phyloP scores from a whole-genome alignment of 2,888 invertebrate genomes.

The Macropis europaea region DNA sequence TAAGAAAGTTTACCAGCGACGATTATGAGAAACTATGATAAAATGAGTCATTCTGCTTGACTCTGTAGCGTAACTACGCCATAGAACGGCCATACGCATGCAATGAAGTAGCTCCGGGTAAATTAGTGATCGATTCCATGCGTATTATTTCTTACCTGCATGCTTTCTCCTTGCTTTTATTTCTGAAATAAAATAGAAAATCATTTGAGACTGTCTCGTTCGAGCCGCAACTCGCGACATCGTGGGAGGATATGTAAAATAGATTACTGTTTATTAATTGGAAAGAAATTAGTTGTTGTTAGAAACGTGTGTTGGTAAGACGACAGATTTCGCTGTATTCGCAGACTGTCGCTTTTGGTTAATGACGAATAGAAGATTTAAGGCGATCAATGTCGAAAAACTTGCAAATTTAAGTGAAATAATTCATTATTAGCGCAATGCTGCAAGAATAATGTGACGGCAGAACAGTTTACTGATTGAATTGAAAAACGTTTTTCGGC shows the following conservation, averaged over 20 bases:
- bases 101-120: constrained; percentile 40
- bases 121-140: constrained; percentile 45
- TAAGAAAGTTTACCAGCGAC: neutral
- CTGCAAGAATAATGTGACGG: too few species aligned
- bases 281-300: constrained; percentile 23
- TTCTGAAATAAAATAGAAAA: constrained; percentile 82
- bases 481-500: too few species aligned
- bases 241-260: neutral
- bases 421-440: neutral
- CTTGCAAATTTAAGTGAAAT: neutral
- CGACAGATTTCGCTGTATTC: constrained; percentile 1
- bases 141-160: constrained; percentile 82
- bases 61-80: constrained; percentile 1
- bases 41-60: constrained; percentile 22
- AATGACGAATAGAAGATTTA: neutral
- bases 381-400: neutral
- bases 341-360: constrained; percentile 8
- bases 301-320: neutral
- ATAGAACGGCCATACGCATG: constrained; percentile 23
- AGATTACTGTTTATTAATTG: neutral
- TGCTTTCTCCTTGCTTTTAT: constrained; percentile 88
- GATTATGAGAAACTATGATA: neutral
- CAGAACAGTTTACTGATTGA: too few species aligned
- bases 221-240: constrained; percentile 11
- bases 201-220: constrained; percentile 54